Base-by-base conservation (phyloP, 2,113 vertebrate species). In the Tamias sibiricus region DNA sequence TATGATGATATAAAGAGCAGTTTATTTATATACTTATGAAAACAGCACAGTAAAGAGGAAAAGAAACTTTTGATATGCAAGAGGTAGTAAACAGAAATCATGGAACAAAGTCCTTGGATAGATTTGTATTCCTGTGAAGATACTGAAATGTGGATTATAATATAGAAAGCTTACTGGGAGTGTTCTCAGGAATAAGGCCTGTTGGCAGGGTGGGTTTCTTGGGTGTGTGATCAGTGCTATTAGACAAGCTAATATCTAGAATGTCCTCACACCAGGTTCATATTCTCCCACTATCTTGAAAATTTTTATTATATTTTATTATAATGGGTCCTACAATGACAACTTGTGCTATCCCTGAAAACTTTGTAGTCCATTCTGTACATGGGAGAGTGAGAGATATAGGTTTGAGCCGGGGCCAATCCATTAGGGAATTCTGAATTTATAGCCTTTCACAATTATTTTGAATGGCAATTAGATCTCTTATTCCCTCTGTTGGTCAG, bases 251-350 rank as follows among this genome's bases (percentile, higher is more conserved):
- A 3, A 13, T 35, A 4, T 22, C 68, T 72, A 42, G 8, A 90
- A 84, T n/a, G 10, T 3, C 2, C 30, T 14, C 28, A 30, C 26
- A 47, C 22, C 52, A 6, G 11, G 8, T 85, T 80, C 88, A 17
- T 20, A 28, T 0, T 74, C 22, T 80, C 32, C 74, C 24, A 62
- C 13, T 17, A 68, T 69, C 11, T 77, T 89, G 26, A 47, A 74
- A 83, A 44, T 87, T n/a, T 42, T 54, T 54, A 74, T 71, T 4
- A 52, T 16, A 37, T 84, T 89, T 72, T 3, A 95, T 62, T 28
- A 54, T 4, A 37, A 47, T n/a, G 16, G 1, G 0, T 6, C 13
- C 0, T 4, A 2, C 1, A 17, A 3, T 57, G 76, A 71, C 30
- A 44, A 8, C 47, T 83, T 74, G 3, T 14, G 22, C 16, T 79